phyloP scores from a whole-genome alignment of 2,797 vertebrate species.

The Pseudopleuronectes americanus region DNA sequence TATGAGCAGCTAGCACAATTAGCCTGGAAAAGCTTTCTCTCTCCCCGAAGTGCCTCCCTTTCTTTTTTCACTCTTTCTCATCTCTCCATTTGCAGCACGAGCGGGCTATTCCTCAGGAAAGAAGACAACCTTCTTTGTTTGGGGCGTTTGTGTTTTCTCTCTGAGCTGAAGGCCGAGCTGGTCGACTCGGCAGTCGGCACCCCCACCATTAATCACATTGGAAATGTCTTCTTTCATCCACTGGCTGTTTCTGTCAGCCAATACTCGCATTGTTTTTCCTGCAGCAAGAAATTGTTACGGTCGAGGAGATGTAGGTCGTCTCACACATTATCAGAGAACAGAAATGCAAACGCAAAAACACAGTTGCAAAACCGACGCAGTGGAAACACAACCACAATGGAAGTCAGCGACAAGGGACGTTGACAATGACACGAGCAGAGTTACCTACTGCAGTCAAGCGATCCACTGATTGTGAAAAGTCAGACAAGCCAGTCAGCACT shows the following conservation, averaged over 20 bases:
- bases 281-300: constrained; percentile 22
- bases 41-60: constrained; percentile 31
- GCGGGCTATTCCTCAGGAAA: constrained; percentile 55
- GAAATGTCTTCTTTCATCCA: constrained; percentile 49
- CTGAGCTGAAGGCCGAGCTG: constrained; percentile 44
- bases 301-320: constrained; percentile 5
- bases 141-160: constrained; percentile 44
- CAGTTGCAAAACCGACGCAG: too few relatives aligned
- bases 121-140: constrained; percentile 45
- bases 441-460: too few relatives aligned
- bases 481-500: too few relatives aligned
- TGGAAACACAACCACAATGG: too few relatives aligned
- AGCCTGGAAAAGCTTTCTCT: constrained; percentile 51
- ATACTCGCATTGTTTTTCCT: constrained; percentile 31
- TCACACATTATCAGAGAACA: too few relatives aligned
- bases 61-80: constrained; percentile 47
- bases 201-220: constrained; percentile 34
- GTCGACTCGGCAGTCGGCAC: constrained; percentile 31
- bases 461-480: too few relatives aligned
- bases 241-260: constrained; percentile 12
- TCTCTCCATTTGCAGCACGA: constrained; percentile 52
- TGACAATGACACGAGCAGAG: too few relatives aligned
- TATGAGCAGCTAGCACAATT: constrained; percentile 65
- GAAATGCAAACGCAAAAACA: too few relatives aligned
- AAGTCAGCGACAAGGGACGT: too few relatives aligned